phyloP scores from a whole-genome alignment of 2,797 vertebrate species.

The Intellagama lesueurii region DNA sequence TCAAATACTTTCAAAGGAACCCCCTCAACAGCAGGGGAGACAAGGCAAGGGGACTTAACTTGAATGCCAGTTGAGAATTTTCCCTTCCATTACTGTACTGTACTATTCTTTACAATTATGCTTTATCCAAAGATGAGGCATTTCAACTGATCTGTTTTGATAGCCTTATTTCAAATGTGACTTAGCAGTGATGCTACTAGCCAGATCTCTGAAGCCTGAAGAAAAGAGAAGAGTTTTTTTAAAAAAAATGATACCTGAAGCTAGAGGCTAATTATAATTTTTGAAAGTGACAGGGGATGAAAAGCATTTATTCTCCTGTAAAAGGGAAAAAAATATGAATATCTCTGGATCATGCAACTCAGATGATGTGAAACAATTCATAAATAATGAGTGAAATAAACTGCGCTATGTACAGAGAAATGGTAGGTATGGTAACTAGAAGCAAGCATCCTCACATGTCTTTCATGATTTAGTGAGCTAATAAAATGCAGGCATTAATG shows the following conservation, averaged over 20 bases:
- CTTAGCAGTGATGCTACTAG: conserved; percentile 59
- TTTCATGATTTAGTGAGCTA: conserved; percentile 66
- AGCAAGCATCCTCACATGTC: conserved; percentile 58
- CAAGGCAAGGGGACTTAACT: conserved; percentile 18
- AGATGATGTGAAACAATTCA: conserved; percentile 71
- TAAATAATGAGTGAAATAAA: conserved; percentile 67
- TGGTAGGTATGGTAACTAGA: conserved; percentile 52
- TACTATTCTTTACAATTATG: conserved; percentile 51
- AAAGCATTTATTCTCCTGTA: conserved; percentile 58
- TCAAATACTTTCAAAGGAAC: not conserved
- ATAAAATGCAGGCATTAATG: conserved; percentile 64
- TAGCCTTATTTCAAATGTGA: conserved; percentile 66
- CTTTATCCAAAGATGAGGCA: conserved; percentile 53
- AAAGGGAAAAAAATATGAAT: conserved; percentile 63
- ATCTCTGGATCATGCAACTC: conserved; percentile 60
- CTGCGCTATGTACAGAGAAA: conserved; percentile 62
- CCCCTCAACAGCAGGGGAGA: conserved; percentile 12
- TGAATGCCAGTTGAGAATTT: conserved; percentile 29
- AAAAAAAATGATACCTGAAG: conserved; percentile 59
- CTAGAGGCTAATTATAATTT: conserved; percentile 65
- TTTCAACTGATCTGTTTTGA: conserved; percentile 61
- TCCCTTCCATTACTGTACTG: conserved; percentile 46
- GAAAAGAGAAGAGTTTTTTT: conserved; percentile 61
- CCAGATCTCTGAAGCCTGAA: conserved; percentile 44
- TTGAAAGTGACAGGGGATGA: conserved; percentile 25